phyloP scores from a whole-genome alignment of 2,113 vertebrate genomes.

The Loxodonta africana region DNA sequence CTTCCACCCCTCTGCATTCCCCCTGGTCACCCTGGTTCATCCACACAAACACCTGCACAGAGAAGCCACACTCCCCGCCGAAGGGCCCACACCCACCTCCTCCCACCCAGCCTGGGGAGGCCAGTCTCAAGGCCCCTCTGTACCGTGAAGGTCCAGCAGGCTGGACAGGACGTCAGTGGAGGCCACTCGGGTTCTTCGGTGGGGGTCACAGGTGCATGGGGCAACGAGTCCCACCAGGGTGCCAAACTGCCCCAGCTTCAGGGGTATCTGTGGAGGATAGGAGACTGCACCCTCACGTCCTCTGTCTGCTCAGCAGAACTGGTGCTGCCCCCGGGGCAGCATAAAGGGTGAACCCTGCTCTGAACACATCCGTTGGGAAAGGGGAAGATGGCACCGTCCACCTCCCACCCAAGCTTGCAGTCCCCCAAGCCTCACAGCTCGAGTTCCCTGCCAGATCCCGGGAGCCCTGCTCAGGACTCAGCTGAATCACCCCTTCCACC shows the following conservation, averaged over 20 bases:
- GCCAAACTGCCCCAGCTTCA: slow-evolving; percentile 82
- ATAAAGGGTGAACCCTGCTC: not conserved
- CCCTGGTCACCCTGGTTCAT: not conserved
- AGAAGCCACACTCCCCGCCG: accelerated
- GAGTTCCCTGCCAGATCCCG: no score
- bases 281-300: not conserved
- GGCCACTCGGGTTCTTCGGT: slow-evolving; percentile 50
- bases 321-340: not conserved
- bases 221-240: slow-evolving; percentile 66
- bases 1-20: not conserved
- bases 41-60: not conserved
- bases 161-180: slow-evolving; percentile 61
- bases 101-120: not conserved
- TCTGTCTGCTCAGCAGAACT: not conserved
- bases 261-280: slow-evolving; percentile 63
- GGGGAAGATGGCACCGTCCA: accelerated
- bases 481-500: not conserved
- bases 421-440: not conserved
- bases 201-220: slow-evolving; percentile 74
- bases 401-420: accelerated
- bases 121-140: accelerated
- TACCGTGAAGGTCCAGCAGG: slow-evolving; percentile 80
- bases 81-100: not conserved
- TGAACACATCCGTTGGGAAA: not conserved
- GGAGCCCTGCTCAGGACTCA: not conserved